These are phyloP conservation scores for Pheosia tremula DNA, from an alignment of 2,888 invertebrate species.

Conservation along the genomic window DNA sequence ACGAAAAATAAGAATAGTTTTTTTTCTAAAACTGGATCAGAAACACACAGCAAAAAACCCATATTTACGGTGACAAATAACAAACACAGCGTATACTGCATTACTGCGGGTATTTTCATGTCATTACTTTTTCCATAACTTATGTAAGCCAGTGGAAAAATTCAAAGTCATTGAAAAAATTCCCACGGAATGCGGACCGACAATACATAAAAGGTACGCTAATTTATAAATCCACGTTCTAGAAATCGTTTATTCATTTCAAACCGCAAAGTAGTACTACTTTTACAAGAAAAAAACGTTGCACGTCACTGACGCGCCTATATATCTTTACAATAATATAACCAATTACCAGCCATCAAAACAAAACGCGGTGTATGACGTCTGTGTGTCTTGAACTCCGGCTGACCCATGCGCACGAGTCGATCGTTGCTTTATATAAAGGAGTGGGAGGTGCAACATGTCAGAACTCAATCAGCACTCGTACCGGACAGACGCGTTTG, in stretches of 20 bases:
- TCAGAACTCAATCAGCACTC: constrained; percentile 45
- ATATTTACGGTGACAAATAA: not conserved
- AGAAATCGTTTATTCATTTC: constrained; percentile 10
- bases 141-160: constrained; percentile 1
- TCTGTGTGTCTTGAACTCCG: constrained; percentile 46
- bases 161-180: not conserved
- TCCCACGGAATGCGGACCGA: not conserved
- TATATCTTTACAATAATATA: constrained; percentile 22
- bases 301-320: constrained; percentile 27
- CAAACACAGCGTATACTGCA: not conserved
- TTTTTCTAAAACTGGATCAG: not conserved
- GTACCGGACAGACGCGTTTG: constrained; percentile 50
- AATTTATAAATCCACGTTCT: constrained; percentile 10
- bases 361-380: constrained; percentile 51
- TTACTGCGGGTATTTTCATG: not conserved
- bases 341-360: constrained; percentile 39
- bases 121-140: not conserved
- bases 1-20: too few species aligned
- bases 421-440: constrained; percentile 55
- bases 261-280: constrained; percentile 14
- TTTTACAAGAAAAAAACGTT: constrained; percentile 24
- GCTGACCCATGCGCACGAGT: constrained; percentile 58
- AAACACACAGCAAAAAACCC: not conserved
- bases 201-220: not conserved
- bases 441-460: constrained; percentile 42